These are phyloP conservation scores for Cinclus cinclus DNA, from an alignment of 2,113 vertebrate genomes.

Conservation along the genomic window DNA sequence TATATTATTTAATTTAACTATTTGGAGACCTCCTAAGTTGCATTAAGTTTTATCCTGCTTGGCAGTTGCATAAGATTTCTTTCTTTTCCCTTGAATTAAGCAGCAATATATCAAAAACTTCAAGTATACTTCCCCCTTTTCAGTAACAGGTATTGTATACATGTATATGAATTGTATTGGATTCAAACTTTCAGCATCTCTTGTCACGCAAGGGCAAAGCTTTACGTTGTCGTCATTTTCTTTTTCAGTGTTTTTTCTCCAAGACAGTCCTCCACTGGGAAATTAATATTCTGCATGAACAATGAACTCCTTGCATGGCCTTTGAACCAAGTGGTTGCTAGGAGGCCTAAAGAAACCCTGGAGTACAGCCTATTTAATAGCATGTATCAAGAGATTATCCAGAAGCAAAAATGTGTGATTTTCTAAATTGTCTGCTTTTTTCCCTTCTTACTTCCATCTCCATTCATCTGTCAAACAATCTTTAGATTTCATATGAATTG, in stretches of 20 bases:
- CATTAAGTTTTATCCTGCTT: neutral
- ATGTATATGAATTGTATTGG: neutral
- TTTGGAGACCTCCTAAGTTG: neutral
- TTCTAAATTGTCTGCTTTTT: slow-evolving; percentile 3
- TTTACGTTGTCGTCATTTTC: slow-evolving; percentile 29
- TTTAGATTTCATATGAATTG: neutral
- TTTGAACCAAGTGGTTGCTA: slow-evolving; percentile 74
- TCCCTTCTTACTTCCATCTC: slow-evolving; percentile 4
- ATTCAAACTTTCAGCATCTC: neutral
- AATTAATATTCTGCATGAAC: slow-evolving; percentile 72
- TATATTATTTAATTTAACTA: neutral
- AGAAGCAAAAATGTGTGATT: slow-evolving; percentile 37
- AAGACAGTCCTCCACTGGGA: slow-evolving; percentile 43
- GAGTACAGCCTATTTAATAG: slow-evolving; percentile 62
- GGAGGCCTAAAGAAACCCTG: slow-evolving; percentile 67
- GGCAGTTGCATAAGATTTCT: neutral
- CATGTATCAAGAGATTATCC: slow-evolving; percentile 51
- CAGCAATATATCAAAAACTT: neutral
- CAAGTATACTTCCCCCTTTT: neutral
- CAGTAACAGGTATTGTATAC: neutral
- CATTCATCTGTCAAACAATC: slow-evolving; percentile 20
- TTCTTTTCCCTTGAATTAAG: slow-evolving; percentile 13
- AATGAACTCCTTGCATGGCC: slow-evolving; percentile 67
- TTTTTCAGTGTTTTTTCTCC: slow-evolving; percentile 20
- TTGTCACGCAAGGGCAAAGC: neutral